Evolutionary conservation across 1,140 invertebrate species (phyloP), one percentile per base, ranked within the genome.

Genomic region (Aporrectodea caliginosa): DNA sequence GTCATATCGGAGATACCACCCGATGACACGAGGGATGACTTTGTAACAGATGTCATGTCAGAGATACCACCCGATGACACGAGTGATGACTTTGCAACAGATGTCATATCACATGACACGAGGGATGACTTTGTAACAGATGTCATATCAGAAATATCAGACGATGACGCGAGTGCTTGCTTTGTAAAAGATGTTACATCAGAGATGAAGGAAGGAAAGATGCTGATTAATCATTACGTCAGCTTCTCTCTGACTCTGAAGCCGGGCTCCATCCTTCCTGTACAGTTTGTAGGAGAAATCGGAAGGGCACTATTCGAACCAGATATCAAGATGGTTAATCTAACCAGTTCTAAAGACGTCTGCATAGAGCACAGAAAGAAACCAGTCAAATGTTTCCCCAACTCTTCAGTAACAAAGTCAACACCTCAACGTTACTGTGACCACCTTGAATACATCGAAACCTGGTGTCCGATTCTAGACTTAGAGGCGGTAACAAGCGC

Each of bases 131-230:
- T n/a, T n/a, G n/a, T n/a, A n/a, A n/a, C n/a, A n/a, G n/a, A n/a
- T n/a, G n/a, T n/a, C n/a, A n/a, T n/a, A n/a, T n/a, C n/a, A n/a
- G n/a, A n/a, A n/a, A n/a, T n/a, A n/a, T n/a, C n/a, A n/a, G n/a
- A n/a, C n/a, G n/a, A n/a, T n/a, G n/a, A n/a, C n/a, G n/a, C n/a
- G n/a, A n/a, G n/a, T n/a, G n/a, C n/a, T n/a, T n/a, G n/a, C n/a
- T n/a, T n/a, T n/a, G n/a, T n/a, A n/a, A n/a, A n/a, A n/a, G 85
- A 86, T 69, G 81, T 86, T n/a, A 82, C 82, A 69, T 83, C 83
- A 69, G 85, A 85, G 73, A 77, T 82, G 29, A 33, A 75, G 0
- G 81, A 81, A 32, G 77, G 83, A 71, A 82, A 81, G 29, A 82
- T 81, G 27, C 74, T 79, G 29, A 81, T 83, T 27, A 81, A 78